These are phyloP conservation scores for Laterallus jamaicensis DNA, from an alignment of 2,113 vertebrate genomes.

Conservation along the genomic window DNA sequence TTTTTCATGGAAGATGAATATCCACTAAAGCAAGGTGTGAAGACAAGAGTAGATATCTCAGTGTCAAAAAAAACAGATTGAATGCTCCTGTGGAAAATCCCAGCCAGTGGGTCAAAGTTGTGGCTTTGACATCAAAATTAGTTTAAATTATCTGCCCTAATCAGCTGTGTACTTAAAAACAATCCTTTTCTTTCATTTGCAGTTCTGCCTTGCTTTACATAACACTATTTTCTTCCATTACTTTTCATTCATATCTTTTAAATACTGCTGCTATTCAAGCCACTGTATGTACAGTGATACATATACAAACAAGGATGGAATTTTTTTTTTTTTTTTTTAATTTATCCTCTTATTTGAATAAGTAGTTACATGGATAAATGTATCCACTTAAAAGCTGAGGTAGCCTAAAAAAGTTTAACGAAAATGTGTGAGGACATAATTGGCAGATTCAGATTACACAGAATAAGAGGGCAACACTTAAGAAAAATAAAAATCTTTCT, in stretches of 20 bases:
- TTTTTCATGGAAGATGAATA: not conserved
- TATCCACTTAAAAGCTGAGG: not conserved
- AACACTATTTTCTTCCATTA: not conserved
- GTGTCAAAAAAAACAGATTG: not conserved
- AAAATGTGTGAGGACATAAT: not conserved
- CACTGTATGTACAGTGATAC: not conserved
- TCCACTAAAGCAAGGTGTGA: not conserved
- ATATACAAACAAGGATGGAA: not conserved
- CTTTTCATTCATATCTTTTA: not conserved
- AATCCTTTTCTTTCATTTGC: not conserved
- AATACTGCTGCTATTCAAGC: not conserved
- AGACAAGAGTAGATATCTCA: not conserved
- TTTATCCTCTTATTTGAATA: not conserved
- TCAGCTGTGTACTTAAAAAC: not conserved
- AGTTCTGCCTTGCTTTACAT: not conserved
- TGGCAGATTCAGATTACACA: not conserved
- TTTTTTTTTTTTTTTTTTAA: not conserved
- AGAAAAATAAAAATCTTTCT: not conserved
- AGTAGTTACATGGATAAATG: not conserved
- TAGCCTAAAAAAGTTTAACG: not conserved
- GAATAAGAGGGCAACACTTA: not conserved
- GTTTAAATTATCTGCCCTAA: not conserved
- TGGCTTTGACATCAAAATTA: not conserved
- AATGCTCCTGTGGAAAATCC: not conserved
- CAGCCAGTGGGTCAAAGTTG: not conserved